Conservation (phyloP, 2,113 vertebrate species). For the Thalassoma bifasciatum region DNA sequence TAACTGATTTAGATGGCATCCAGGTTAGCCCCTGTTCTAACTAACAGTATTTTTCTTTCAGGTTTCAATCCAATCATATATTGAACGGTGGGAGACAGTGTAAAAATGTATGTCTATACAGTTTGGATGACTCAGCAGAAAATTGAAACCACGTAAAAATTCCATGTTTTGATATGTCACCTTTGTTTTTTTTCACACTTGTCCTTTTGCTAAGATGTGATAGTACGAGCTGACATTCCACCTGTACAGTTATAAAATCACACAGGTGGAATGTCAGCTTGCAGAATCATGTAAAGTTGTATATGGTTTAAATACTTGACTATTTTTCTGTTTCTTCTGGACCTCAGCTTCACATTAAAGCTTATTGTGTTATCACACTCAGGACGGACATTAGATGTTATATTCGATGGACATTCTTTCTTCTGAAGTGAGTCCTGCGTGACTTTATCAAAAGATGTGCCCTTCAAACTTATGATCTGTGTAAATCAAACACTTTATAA, state of each 20-base stretch:
- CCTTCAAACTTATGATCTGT: constrained; percentile 8
- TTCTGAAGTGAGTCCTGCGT: background rate
- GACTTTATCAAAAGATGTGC: background rate
- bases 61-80: background rate
- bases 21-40: background rate
- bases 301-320: no score
- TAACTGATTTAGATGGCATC: background rate
- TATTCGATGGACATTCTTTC: background rate
- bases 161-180: no score
- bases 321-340: background rate
- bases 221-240: no score
- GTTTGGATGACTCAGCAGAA: no score
- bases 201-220: no score
- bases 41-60: background rate
- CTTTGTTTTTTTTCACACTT: no score
- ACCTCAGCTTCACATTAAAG: background rate
- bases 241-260: no score
- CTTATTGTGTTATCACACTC: background rate
- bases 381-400: no score
- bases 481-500: background rate
- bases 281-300: background rate
- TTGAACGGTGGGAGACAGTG: no score
- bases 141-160: no score
- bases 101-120: no score
- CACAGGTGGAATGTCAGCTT: no score